Conservation (phyloP, 53 echinoderm and acorn worm species). For the Apostichopus leukothele region DNA sequence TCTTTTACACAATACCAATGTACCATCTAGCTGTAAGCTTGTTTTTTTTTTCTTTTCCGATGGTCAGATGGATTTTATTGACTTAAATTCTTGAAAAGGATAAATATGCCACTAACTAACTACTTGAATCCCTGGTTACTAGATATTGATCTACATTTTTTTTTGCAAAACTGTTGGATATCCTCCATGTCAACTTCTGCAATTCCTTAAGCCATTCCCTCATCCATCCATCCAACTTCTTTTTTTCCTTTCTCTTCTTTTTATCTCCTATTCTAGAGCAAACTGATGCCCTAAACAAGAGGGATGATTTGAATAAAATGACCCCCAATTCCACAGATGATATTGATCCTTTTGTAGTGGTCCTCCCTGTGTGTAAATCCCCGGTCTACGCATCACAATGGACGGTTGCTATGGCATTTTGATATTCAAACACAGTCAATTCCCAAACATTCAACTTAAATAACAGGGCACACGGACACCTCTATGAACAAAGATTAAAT, state of each 20-base stretch:
- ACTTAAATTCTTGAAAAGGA: background rate
- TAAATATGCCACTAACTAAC: background rate
- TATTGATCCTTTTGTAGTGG: constrained; percentile 30
- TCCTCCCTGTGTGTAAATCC: constrained; percentile 25
- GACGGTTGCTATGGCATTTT: constrained; percentile 36
- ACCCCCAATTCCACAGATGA: constrained; percentile 39
- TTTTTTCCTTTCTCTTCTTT: background rate
- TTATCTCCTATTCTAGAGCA: constrained; percentile 6
- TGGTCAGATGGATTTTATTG: background rate
- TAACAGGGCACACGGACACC: background rate
- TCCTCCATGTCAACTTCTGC: too few species aligned
- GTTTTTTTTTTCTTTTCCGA: too few species aligned
- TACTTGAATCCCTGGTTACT: background rate
- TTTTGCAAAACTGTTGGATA: too few species aligned
- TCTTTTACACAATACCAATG: too few species aligned
- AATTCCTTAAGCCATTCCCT: background rate
- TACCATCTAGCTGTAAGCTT: too few species aligned
- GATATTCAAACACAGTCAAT: constrained; percentile 33
- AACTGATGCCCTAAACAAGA: constrained; percentile 30
- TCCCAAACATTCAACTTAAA: constrained; percentile 1
- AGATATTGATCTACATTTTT: background rate
- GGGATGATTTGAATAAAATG: constrained; percentile 27
- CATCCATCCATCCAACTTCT: background rate
- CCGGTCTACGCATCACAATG: background rate
- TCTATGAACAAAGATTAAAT: constrained; percentile 32